Percentiles rank a stretch among this genome's conserved stretches.
phyloP scores from a whole-genome alignment of 2,888 invertebrate species.

The Noctua comes region DNA sequence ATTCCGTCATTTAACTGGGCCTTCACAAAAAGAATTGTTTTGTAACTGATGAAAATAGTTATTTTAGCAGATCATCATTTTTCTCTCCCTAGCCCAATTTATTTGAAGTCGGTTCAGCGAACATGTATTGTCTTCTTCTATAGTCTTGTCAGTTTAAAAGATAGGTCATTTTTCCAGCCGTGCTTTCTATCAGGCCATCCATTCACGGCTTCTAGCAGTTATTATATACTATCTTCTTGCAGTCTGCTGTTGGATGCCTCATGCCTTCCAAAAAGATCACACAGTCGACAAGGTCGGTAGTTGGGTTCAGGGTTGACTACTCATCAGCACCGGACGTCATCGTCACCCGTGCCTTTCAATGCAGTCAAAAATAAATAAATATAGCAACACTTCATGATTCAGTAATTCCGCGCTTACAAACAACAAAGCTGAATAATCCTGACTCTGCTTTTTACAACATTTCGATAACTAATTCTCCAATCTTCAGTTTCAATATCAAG shows the following conservation, averaged over 20 bases:
- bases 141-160: neutral
- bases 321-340: neutral
- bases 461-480: slow-evolving; percentile 1
- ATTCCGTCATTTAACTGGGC: neutral
- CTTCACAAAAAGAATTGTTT: neutral
- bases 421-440: slow-evolving; percentile 40
- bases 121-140: neutral
- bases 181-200: no score
- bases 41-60: neutral
- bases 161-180: neutral
- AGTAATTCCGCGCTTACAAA: neutral
- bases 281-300: neutral
- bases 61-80: neutral
- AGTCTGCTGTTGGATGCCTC: no score
- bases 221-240: no score
- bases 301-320: no score
- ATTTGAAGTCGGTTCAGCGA: neutral
- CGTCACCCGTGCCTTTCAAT: neutral
- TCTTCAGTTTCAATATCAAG: slow-evolving; percentile 53
- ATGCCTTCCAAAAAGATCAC: neutral
- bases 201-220: no score
- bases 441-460: slow-evolving; percentile 8
- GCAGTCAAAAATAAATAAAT: neutral
- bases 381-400: neutral
- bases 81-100: no score